Percentiles rank a stretch among this genome's conserved stretches.
Evolutionary conservation across 2,888 invertebrate species (phyloP).

Genomic region (Tenthredo amoena): DNA sequence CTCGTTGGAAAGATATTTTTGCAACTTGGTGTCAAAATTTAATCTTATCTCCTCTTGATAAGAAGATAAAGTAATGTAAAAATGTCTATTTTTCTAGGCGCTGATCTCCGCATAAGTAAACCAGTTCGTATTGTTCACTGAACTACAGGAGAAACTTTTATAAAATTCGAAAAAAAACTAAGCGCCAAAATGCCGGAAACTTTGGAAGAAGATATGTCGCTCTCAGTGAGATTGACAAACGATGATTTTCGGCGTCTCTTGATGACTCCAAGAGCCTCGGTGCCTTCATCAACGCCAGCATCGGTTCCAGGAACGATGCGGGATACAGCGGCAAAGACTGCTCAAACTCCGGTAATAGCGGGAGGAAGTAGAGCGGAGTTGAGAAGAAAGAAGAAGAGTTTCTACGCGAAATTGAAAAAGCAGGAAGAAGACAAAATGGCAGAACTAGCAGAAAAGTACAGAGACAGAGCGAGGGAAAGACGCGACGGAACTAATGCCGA

Average conservation of each 20-base stretch:
- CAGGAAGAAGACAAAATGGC: conserved; percentile 97
- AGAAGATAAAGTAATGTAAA: background rate
- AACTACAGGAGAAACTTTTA: background rate
- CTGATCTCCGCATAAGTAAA: background rate
- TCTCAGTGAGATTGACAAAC: conserved; percentile 93
- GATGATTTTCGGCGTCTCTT: conserved; percentile 97
- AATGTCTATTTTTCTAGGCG: background rate
- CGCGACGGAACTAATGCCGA: conserved; percentile 92
- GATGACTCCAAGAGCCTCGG: conserved; percentile 94
- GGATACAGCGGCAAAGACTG: conserved; percentile 85
- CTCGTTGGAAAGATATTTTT: background rate
- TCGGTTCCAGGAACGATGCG: conserved; percentile 82
- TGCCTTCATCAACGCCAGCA: conserved; percentile 80
- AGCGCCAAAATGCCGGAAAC: conserved; percentile 71
- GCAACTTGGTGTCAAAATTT: background rate
- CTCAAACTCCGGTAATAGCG: conserved; percentile 75
- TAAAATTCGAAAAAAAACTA: background rate
- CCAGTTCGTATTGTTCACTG: background rate
- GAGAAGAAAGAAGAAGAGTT: conserved; percentile 95
- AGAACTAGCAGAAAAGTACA: conserved; percentile 95
- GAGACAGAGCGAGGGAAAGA: conserved; percentile 94
- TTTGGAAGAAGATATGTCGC: conserved; percentile 71
- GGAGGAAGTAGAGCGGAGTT: conserved; percentile 84
- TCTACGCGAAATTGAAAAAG: conserved; percentile 95
- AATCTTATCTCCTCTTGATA: background rate